Evolutionary conservation across 1,140 invertebrate species (phyloP).

Genomic region (Proctacanthus coquilletti): DNA sequence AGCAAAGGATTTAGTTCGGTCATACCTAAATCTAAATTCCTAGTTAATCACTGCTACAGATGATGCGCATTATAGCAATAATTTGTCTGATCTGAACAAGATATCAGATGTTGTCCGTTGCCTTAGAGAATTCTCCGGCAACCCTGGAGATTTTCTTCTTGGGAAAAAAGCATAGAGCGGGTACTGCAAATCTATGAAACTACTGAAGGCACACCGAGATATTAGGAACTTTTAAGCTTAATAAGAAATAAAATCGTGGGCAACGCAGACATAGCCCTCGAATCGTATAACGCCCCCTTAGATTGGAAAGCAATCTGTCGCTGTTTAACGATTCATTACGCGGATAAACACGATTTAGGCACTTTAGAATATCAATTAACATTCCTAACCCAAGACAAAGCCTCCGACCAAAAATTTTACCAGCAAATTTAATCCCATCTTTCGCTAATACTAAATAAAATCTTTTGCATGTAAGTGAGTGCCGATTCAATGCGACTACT

Average conservation of each 20-base stretch:
- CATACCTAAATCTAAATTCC: no score
- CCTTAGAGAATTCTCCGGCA: constrained; percentile 1
- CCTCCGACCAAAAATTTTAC: not conserved
- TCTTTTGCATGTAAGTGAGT: not conserved
- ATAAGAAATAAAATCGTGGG: constrained; percentile 1
- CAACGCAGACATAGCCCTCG: constrained; percentile 1
- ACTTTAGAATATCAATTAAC: constrained; percentile 3
- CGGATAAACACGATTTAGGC: constrained; percentile 4
- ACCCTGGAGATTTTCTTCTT: constrained; percentile 5
- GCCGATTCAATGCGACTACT: not conserved
- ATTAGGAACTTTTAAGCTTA: constrained; percentile 1
- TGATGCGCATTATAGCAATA: no score
- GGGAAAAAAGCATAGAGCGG: constrained; percentile 5
- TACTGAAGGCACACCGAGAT: not conserved
- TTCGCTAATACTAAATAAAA: constrained; percentile 1
- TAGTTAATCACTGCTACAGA: no score
- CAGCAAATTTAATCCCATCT: not conserved
- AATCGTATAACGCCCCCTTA: not conserved
- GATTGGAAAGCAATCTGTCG: constrained; percentile 1
- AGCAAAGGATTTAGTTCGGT: no score
- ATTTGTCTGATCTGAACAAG: not conserved
- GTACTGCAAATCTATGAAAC: constrained; percentile 2
- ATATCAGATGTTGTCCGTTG: constrained; percentile 2
- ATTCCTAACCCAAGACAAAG: not conserved
- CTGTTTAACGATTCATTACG: constrained; percentile 1